These are phyloP conservation scores for Azemiops feae DNA, from an alignment of 2,113 vertebrate genomes.

Conservation along the genomic window DNA sequence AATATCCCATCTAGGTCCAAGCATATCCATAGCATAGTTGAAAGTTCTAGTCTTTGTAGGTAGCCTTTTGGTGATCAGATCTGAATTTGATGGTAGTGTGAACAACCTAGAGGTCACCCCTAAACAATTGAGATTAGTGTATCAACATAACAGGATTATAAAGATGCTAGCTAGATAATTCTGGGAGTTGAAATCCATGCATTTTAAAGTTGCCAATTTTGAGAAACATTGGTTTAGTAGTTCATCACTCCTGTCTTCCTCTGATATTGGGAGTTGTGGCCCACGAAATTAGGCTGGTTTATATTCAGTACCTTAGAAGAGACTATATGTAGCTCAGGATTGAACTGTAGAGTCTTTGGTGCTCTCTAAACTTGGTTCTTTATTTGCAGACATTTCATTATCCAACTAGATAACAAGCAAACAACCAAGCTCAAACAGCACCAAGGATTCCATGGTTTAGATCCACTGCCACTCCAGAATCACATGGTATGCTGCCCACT, in stretches of 20 bases:
- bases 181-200: neutral
- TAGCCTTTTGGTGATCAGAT: neutral
- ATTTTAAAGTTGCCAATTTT: neutral
- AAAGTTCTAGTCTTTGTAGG: neutral
- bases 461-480: neutral
- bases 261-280: neutral
- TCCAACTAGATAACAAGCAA: neutral
- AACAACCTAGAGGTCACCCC: neutral
- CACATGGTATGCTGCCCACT: neutral
- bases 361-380: neutral
- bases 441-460: neutral
- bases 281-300: neutral
- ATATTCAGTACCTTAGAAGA: neutral
- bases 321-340: neutral
- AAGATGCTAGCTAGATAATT: neutral
- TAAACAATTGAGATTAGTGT: neutral
- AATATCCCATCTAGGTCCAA: neutral
- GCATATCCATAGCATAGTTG: neutral
- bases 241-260: neutral
- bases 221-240: neutral
- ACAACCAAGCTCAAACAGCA: neutral
- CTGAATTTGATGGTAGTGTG: neutral
- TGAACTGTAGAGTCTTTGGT: neutral
- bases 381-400: neutral
- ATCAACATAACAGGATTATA: neutral